These are phyloP conservation scores for Festucalex cinctus DNA, from an alignment of 2,113 vertebrate genomes.

Conservation along the genomic window DNA sequence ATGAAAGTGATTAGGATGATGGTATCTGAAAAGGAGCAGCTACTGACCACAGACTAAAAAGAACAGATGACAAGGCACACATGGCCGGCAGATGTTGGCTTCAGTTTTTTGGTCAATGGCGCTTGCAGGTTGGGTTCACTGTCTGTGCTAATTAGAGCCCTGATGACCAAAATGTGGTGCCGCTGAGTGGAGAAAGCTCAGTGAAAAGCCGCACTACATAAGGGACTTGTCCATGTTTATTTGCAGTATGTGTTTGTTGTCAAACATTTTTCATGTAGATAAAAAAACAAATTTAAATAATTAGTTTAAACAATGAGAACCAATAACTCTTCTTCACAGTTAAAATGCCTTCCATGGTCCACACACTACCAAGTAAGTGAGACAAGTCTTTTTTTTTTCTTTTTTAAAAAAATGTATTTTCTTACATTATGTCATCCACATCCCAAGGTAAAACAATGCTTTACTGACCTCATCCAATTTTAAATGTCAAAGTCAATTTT, in stretches of 20 bases:
- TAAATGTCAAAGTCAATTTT: conserved; percentile 1
- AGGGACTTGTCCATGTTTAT: conserved; percentile 20
- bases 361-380: neutral
- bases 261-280: neutral
- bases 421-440: neutral
- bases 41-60: conserved; percentile 4
- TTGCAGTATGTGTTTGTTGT: neutral
- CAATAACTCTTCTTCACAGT: neutral
- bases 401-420: neutral
- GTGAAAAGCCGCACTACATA: conserved; percentile 26
- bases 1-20: neutral
- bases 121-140: conserved; percentile 7
- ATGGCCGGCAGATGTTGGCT: conserved; percentile 51
- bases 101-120: conserved; percentile 8
- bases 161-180: conserved; percentile 30
- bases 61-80: conserved; percentile 16
- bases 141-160: conserved; percentile 37
- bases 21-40: conserved; percentile 4
- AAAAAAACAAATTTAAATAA: too few species aligned
- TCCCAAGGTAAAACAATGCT: neutral
- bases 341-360: neutral
- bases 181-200: conserved; percentile 27
- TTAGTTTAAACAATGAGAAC: neutral
- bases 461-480: neutral
- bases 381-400: neutral